A percentile compares a stretch with the other conserved stretches of the same genome.
Evolutionary conservation across 2,797 vertebrate genomes (phyloP).

Genomic region (Myoxocephalus aenaeus): DNA sequence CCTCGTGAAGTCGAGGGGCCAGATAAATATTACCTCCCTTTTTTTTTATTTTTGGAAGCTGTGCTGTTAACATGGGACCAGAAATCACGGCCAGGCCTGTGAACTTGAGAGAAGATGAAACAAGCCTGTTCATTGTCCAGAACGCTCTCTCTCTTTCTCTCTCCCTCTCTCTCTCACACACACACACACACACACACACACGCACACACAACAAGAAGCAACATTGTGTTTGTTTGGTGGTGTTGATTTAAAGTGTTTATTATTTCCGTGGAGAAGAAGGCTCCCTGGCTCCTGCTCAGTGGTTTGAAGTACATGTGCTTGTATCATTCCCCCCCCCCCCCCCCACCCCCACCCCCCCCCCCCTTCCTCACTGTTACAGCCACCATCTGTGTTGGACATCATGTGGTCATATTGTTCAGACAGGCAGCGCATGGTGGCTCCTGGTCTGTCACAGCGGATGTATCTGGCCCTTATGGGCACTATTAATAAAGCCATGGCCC

Average conservation of each 20-base stretch:
- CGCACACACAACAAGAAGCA: constrained; percentile 51
- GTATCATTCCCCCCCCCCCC: constrained; percentile 34
- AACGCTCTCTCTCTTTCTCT: not conserved
- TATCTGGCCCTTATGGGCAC: constrained; percentile 39
- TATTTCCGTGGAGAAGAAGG: constrained; percentile 30
- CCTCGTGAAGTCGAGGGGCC: not conserved
- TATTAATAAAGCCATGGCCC: constrained; percentile 47
- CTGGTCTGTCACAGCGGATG: constrained; percentile 65
- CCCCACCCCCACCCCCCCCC: not conserved
- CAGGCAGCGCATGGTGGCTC: constrained; percentile 61
- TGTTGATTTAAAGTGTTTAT: constrained; percentile 43
- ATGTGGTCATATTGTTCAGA: constrained; percentile 75
- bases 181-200: constrained; percentile 35
- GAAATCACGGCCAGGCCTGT: constrained; percentile 63
- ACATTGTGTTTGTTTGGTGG: constrained; percentile 49
- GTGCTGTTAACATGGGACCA: constrained; percentile 16
- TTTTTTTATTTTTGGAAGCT: not conserved
- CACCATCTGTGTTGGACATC: constrained; percentile 78
- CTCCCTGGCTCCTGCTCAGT: not conserved
- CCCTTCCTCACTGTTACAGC: constrained; percentile 35
- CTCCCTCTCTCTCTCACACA: not conserved
- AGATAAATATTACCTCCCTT: not conserved
- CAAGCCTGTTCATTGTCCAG: constrained; percentile 68
- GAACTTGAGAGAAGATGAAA: constrained; percentile 60
- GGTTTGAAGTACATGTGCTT: constrained; percentile 52